Evolutionary conservation across 2,888 invertebrate species (phyloP).

Genomic region (Opisthograptis luteolata): DNA sequence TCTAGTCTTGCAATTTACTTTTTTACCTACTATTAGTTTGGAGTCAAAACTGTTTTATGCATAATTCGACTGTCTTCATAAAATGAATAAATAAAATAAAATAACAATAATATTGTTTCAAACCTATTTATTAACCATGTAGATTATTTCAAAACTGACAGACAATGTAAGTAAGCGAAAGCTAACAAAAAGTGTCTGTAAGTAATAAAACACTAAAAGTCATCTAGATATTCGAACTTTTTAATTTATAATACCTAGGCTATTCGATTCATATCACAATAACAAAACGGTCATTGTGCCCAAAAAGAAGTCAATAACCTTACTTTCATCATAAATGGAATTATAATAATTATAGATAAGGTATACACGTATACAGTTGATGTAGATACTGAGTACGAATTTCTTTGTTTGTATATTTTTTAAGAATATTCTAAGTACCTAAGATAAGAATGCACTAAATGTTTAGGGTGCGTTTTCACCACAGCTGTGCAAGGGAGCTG

Average conservation of each 20-base stretch:
- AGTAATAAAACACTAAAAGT: neutral
- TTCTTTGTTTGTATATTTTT: constrained; percentile 8
- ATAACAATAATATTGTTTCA: neutral
- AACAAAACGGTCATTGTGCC: constrained; percentile 26
- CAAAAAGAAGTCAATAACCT: constrained; percentile 25
- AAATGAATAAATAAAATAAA: no score
- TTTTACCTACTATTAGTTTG: no score
- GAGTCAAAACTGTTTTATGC: no score
- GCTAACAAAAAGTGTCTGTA: constrained; percentile 1
- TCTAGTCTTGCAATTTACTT: no score
- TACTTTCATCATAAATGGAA: constrained; percentile 19
- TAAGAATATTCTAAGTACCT: no score
- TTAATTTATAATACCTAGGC: neutral
- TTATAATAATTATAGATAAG: constrained; percentile 14
- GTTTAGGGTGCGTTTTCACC: no score
- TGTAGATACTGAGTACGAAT: neutral
- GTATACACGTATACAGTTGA: neutral
- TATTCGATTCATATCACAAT: constrained; percentile 18
- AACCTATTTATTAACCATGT: neutral
- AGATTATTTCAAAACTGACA: neutral
- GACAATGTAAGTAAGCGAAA: neutral
- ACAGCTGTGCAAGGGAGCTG: no score
- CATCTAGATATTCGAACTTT: neutral
- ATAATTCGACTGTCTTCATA: no score
- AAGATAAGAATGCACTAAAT: no score